Base-by-base conservation (phyloP, 2,113 vertebrate species). In the Chrysemys picta region DNA sequence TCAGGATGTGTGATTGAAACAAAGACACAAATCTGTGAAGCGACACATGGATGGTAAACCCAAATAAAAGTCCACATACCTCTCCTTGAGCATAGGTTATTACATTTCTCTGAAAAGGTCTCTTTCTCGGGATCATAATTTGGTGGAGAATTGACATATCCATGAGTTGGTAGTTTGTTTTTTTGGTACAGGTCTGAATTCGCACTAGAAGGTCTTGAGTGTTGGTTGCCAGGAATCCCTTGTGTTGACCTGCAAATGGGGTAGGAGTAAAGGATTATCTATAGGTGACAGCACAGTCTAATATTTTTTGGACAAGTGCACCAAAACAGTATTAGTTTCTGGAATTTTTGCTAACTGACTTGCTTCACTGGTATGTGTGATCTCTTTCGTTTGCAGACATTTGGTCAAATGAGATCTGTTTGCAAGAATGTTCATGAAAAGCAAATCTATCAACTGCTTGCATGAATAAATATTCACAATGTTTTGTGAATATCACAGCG, bases 21-120 rank as follows among this genome's bases (percentile, higher is more conserved):
- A 78, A 78, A 42, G 47, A 89, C 6, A 65, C 83, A 87, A 88
- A 95, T 10, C 17, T 2, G 4, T 50, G 82, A 89, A 31, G 25
- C 91, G 29, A 75, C 10, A 25, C 35, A 25, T 16, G 19, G 45
- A 62, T 31, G 13, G 50, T 75, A 82, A 65, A 56, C 49, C 78
- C 0, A 45, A 56, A 90, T 72, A 72, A 87, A 91, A 49, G 53
- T 47, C 92, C 94, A 97, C 97, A 42, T 98, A 98, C 98, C 98
- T 98, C 98, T 95, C 94, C 89, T 96, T 54, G 98, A 98, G 94
- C 98, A 98, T 84, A 98, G 86, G 91, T 98, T 97, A 93, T 97
- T 97, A 87, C 98, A 98, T 92, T 98, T 98, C 93, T 95, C 93
- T 13, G 97, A 98, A 90, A 97, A 97, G 50, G 94, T 97, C 76